phyloP scores from a whole-genome alignment of 2,797 vertebrate genomes.

The Argya squamiceps region DNA sequence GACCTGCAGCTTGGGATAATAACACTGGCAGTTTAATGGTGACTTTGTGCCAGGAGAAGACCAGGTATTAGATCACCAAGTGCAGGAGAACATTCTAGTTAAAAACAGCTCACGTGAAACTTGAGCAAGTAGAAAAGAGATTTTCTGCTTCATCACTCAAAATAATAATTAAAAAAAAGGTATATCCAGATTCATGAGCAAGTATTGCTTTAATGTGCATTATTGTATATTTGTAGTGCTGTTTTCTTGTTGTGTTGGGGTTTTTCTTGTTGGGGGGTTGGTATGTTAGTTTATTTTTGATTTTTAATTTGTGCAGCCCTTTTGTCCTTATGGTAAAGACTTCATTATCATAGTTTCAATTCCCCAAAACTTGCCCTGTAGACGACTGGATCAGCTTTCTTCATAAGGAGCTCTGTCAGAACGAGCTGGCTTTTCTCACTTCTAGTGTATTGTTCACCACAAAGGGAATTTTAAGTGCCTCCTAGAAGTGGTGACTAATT shows the following conservation, averaged over 20 bases:
- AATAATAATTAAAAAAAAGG: not conserved
- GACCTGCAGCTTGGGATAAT: not conserved
- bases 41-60: not conserved
- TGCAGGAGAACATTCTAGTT: not conserved
- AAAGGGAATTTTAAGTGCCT: conserved; percentile 10
- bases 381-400: not conserved
- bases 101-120: not conserved
- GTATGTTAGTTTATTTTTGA: not conserved
- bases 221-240: not conserved
- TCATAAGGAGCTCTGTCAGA: not conserved
- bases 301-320: not conserved
- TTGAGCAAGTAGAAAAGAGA: not conserved
- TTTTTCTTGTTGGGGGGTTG: not conserved
- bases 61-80: not conserved
- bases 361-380: not conserved
- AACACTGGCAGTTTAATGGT: not conserved
- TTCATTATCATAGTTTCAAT: not conserved
- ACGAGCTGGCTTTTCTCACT: not conserved
- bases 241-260: not conserved
- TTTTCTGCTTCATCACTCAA: not conserved
- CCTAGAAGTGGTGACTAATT: conserved; percentile 42
- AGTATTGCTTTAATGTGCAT: not conserved
- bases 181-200: not conserved
- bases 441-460: not conserved
- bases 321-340: not conserved